Evolutionary conservation across 35 echinoderm and acorn worm genomes (phyloP).

Genomic region (Heliocidaris erythrogramma): DNA sequence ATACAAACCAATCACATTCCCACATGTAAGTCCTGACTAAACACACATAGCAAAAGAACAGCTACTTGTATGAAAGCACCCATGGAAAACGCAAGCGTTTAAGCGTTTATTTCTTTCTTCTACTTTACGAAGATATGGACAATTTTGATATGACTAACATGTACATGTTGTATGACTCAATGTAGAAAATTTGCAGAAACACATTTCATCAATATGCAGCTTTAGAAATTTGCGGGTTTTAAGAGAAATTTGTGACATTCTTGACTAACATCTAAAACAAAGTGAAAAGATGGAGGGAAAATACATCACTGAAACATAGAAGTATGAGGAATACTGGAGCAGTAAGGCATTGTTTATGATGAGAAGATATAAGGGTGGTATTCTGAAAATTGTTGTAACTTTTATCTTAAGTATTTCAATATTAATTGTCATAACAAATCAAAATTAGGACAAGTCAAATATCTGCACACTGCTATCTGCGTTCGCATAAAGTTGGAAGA

Average conservation of each 20-base stretch:
- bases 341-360: neutral
- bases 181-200: too few relatives aligned
- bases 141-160: too few relatives aligned
- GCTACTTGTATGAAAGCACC: neutral
- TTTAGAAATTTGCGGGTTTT: neutral
- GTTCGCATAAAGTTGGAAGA: too few relatives aligned
- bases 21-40: neutral
- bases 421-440: too few relatives aligned
- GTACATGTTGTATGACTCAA: too few relatives aligned
- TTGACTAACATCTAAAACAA: neutral
- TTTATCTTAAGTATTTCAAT: too few relatives aligned
- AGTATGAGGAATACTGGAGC: neutral
- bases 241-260: neutral
- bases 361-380: neutral
- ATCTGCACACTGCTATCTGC: too few relatives aligned
- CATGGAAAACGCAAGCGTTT: neutral
- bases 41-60: neutral
- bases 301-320: too few relatives aligned
- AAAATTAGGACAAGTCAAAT: too few relatives aligned
- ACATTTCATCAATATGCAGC: neutral
- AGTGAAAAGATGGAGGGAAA: too few relatives aligned
- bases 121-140: neutral
- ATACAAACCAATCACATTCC: neutral
- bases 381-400: too few relatives aligned
- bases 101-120: neutral